Base-by-base conservation (phyloP, 1,140 invertebrate species). In the Gryon sp. region DNA sequence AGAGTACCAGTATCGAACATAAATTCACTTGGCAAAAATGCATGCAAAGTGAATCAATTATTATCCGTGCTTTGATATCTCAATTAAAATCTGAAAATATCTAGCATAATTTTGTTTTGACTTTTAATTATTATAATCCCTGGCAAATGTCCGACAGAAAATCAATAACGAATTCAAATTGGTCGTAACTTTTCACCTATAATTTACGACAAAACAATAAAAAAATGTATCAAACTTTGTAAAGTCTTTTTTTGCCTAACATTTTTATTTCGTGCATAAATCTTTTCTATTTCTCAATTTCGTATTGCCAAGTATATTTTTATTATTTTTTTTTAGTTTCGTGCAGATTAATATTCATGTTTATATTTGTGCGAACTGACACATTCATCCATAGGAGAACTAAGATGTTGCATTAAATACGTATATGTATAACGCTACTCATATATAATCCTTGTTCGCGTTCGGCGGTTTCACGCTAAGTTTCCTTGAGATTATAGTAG, bases 401-500 rank as follows among this genome's bases (percentile, higher is more conserved):
- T 38, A 41, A 65, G 57, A 66, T 45, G 45, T 57, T 36, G 40
- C 45, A 1, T 16, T 15, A 15, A 16, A 34, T 18, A 68, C 32
- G 63, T 34, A 28, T 48, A 59, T 63, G 43, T 62, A 59, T 26
- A 69, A 53, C 30, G 53, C 22, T 32, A 62, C 70, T 46, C 57
- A 46, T 74, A 62, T 60, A 57, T 73, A 57, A 63, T 48, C 60
- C 60, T 68, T 55, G 20, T 34, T 70, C 55, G 53, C 57, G 48
- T 72, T 57, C 65, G 19, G 70, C 48, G 69, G 65, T 66, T 76
- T 76, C 74, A 70, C 63, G 74, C 79, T 69, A 81, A 83, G 76
- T 80, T 83, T 82, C 80, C 78, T 79, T 60, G 50, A 83, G 80
- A 82, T 82, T 80, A 83, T 73, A 76, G 68, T 53, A 59, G 66